Base-by-base conservation (phyloP, 2,888 invertebrate genomes). In the Torymus auratus region DNA sequence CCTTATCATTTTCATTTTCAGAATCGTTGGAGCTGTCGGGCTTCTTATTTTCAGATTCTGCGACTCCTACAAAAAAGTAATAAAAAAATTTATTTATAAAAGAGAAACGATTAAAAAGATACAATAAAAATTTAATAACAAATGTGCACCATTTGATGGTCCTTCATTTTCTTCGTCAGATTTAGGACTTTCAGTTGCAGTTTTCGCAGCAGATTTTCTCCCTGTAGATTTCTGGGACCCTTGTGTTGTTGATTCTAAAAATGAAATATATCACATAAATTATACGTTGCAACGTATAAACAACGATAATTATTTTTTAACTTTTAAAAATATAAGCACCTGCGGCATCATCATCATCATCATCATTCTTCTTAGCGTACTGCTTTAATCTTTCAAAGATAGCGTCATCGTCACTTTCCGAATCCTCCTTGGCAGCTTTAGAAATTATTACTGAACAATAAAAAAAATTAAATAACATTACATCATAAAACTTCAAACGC, bases 251-350 rank as follows among this genome's bases (percentile, higher is more conserved):
- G 64, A 50, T 50, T 69, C 50, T 52, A 50, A 70, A 70, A 56
- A 78, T 76, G 62, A 82, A 91, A 89, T 74, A 92, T 90, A 83
- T 91, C 92, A 20, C 68, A 73, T 76, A 41, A 41, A 41, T 41
- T 20, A 20, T 20, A 41, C 5, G 1, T 7, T 41, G 7, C 41
- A 7, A 7, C 41, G 7, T 41, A 41, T 7, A 41, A 41, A 41
- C 7, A 41, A 41, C 7, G 41, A 41, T 41, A 41, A 41, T 41
- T 41, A 41, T 41, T 41, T 41, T 41, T 7, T 41, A 41, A 41
- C 7, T 41, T 41, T 41, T 69, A 17, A 2, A 23, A 62, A 53
- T 53, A 68, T 50, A 52, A 67, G n/a, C 73, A 73, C 77, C 77
- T 62, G 61, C 20, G 11, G n/a, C 28, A n/a, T 75, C 41, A 58